A percentile compares a stretch with the other conserved stretches of the same genome.
phyloP scores from a whole-genome alignment of 2,113 vertebrate genomes.

The Trematomus loennbergii region DNA sequence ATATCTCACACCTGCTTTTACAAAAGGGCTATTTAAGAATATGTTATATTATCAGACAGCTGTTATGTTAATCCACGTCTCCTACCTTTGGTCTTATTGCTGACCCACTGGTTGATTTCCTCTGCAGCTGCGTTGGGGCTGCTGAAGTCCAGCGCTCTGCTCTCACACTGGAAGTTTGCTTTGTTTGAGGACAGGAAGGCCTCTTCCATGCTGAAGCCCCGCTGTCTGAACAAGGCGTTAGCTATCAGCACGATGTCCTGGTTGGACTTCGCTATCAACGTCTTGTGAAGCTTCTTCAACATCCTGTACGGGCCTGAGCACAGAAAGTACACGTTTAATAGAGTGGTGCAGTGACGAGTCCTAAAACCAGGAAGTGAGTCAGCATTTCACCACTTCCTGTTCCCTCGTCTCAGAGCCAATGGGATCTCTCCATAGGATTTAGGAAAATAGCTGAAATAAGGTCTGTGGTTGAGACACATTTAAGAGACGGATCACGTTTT shows the following conservation, averaged over 20 bases:
- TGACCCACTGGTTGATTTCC: constrained; percentile 93
- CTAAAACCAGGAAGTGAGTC: too few species aligned
- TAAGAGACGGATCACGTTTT: too few species aligned
- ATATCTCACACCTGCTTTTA: not conserved
- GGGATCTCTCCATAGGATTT: too few species aligned
- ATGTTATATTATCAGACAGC: not conserved
- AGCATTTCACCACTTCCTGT: too few species aligned
- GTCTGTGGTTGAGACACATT: too few species aligned
- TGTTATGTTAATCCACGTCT: not conserved
- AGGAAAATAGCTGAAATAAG: too few species aligned
- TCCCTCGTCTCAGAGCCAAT: too few species aligned
- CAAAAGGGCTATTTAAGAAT: not conserved
- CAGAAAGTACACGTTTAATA: not conserved
- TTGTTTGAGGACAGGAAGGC: constrained; percentile 89
- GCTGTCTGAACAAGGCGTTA: constrained; percentile 90
- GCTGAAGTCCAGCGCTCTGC: constrained; percentile 86
- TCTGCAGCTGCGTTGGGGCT: constrained; percentile 85
- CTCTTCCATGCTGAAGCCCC: constrained; percentile 86
- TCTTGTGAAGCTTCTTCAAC: constrained; percentile 93
- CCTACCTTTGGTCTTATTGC: constrained; percentile 92
- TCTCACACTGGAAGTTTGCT: constrained; percentile 91
- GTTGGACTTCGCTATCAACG: constrained; percentile 90
- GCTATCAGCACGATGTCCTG: constrained; percentile 91
- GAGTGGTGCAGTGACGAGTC: too few species aligned
- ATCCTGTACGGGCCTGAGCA: constrained; percentile 91